Evolutionary conservation across 2,113 vertebrate genomes (phyloP).

Genomic region (Sylvicapra grimmia): DNA sequence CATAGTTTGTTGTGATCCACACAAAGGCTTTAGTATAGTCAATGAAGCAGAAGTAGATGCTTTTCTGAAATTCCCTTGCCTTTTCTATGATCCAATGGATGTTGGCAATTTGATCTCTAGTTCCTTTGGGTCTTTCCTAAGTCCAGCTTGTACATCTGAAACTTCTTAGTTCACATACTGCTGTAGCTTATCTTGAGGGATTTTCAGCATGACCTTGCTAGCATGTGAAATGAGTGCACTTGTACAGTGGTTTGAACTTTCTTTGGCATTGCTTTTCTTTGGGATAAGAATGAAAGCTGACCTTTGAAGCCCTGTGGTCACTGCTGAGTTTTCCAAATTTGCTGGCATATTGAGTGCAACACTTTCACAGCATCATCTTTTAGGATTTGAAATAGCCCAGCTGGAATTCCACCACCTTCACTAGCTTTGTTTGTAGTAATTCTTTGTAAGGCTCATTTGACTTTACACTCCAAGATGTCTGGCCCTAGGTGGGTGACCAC

Average conservation of each 20-base stretch:
- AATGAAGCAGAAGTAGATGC: neutral
- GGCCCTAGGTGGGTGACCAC: neutral
- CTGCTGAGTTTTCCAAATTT: neutral
- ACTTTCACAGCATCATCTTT: neutral
- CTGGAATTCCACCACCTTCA: neutral
- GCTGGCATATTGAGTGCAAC: neutral
- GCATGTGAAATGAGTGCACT: neutral
- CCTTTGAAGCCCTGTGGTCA: neutral
- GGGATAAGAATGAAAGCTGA: neutral
- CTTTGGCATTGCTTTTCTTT: neutral
- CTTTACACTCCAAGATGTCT: neutral
- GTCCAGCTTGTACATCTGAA: neutral
- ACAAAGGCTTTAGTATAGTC: neutral
- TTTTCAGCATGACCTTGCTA: neutral
- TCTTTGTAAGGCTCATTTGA: neutral
- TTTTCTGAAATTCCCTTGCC: neutral
- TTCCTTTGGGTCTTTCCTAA: neutral
- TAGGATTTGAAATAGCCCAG: neutral
- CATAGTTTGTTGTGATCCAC: neutral
- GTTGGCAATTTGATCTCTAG: neutral
- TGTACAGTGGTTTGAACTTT: neutral
- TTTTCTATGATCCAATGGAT: neutral
- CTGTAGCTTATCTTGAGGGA: neutral
- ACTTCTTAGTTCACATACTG: neutral
- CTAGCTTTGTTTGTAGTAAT: neutral